A percentile compares a stretch with the other conserved stretches of the same genome.
phyloP scores from a whole-genome alignment of 2,797 vertebrate genomes.

The Pogoniulus pusillus region DNA sequence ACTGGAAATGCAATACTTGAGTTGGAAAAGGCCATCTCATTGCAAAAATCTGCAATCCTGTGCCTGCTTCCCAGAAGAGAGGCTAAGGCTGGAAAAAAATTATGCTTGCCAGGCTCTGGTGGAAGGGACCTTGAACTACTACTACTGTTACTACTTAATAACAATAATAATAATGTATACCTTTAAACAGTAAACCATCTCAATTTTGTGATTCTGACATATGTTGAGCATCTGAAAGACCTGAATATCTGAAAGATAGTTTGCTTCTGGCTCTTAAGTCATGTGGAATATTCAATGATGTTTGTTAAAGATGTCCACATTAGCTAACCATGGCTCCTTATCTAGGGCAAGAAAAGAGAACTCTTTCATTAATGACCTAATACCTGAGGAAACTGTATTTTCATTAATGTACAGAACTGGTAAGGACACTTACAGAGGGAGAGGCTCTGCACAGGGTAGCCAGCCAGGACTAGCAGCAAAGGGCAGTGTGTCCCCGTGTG shows the following conservation, averaged over 20 bases:
- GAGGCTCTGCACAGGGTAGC: too few relatives aligned
- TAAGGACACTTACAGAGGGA: constrained; percentile 7
- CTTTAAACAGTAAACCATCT: not conserved
- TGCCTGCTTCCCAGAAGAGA: not conserved
- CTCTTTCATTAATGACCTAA: not conserved
- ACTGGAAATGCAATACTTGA: not conserved
- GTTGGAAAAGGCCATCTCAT: not conserved
- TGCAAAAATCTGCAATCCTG: not conserved
- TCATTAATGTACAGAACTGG: constrained; percentile 9
- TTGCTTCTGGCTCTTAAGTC: not conserved
- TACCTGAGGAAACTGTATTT: not conserved
- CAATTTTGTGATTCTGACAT: not conserved
- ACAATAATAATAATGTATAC: not conserved
- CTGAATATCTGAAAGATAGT: not conserved
- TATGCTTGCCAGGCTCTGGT: not conserved
- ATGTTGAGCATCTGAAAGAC: not conserved
- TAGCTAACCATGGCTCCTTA: constrained; percentile 17
- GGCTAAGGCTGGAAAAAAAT: not conserved
- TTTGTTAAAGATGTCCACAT: constrained; percentile 19
- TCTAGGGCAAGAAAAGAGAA: constrained; percentile 36
- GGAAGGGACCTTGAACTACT: not conserved
- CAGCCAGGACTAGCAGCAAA: too few relatives aligned
- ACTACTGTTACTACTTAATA: too few relatives aligned
- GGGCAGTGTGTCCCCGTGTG: not conserved
- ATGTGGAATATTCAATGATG: constrained; percentile 12